phyloP scores from a whole-genome alignment of 2,888 invertebrate genomes.

The Platypus cylindrus region DNA sequence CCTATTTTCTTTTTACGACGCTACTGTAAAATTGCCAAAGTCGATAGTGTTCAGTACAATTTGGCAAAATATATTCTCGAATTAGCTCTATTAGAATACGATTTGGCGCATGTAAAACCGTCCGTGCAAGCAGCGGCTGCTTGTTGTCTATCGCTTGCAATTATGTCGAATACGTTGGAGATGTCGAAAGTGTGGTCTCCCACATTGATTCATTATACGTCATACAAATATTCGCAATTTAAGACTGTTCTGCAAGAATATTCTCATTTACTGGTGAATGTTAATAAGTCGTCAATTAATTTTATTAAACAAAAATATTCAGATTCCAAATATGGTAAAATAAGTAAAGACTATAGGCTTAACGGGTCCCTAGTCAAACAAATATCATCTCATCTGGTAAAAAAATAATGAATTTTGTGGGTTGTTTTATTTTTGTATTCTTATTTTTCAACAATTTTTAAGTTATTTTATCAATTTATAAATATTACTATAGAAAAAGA shows the following conservation, averaged over 20 bases:
- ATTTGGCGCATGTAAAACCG: conserved; percentile 63
- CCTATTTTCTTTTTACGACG: conserved; percentile 83
- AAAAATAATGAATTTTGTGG: no score
- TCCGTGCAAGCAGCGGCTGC: conserved; percentile 77
- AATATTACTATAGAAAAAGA: no score
- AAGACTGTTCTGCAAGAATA: conserved; percentile 54
- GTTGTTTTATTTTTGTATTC: no score
- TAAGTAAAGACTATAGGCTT: conserved; percentile 52
- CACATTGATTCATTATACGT: conserved; percentile 63
- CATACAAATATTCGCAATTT: conserved; percentile 56
- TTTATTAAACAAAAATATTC: conserved; percentile 58
- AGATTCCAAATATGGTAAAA: conserved; percentile 44
- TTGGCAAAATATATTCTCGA: conserved; percentile 84
- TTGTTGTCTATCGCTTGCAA: conserved; percentile 53
- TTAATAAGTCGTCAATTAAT: conserved; percentile 58
- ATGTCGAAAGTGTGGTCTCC: conserved; percentile 53
- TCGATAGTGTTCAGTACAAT: conserved; percentile 37
- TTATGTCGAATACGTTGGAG: conserved; percentile 40
- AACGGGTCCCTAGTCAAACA: conserved; percentile 34
- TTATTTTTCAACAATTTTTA: no score
- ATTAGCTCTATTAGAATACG: conserved; percentile 66
- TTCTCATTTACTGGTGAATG: conserved; percentile 53
- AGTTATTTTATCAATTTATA: no score
- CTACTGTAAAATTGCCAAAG: conserved; percentile 47
- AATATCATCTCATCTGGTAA: no score